These are phyloP conservation scores for Gryllus bimaculatus DNA, from an alignment of 1,140 invertebrate genomes.

Conservation along the genomic window DNA sequence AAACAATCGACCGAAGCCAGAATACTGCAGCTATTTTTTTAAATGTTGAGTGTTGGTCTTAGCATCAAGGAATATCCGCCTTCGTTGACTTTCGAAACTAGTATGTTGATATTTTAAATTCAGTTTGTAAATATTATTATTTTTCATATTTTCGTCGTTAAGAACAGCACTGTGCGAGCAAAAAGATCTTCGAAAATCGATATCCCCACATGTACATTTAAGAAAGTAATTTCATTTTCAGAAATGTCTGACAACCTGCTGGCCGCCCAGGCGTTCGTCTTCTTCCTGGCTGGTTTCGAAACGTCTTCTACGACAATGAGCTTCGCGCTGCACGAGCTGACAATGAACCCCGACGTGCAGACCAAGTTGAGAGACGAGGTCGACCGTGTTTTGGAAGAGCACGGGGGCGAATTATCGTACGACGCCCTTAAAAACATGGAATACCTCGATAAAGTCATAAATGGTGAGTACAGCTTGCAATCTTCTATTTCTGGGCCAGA, in stretches of 20 bases:
- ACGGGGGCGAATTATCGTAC: constrained; percentile 28
- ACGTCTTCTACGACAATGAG: constrained; percentile 12
- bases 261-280: constrained; percentile 14
- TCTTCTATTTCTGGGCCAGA: too few species aligned
- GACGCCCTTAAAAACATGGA: constrained; percentile 30
- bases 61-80: too few species aligned
- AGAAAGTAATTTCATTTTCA: background rate
- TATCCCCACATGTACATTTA: too few species aligned
- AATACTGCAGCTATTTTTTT: too few species aligned
- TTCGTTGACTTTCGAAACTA: too few species aligned
- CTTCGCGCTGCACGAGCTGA: constrained; percentile 14
- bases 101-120: too few species aligned
- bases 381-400: constrained; percentile 22
- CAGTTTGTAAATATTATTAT: too few species aligned
- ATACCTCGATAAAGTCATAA: constrained; percentile 30
- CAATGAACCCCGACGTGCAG: constrained; percentile 7
- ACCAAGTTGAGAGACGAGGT: constrained; percentile 9
- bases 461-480: constrained; percentile 9
- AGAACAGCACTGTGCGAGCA: too few species aligned
- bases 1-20: too few species aligned
- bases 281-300: constrained; percentile 18
- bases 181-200: too few species aligned
- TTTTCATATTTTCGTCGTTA: too few species aligned
- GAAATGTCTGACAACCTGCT: background rate
- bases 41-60: too few species aligned